phyloP scores from a whole-genome alignment of 2,113 vertebrate species.

The Myodes glareolus region DNA sequence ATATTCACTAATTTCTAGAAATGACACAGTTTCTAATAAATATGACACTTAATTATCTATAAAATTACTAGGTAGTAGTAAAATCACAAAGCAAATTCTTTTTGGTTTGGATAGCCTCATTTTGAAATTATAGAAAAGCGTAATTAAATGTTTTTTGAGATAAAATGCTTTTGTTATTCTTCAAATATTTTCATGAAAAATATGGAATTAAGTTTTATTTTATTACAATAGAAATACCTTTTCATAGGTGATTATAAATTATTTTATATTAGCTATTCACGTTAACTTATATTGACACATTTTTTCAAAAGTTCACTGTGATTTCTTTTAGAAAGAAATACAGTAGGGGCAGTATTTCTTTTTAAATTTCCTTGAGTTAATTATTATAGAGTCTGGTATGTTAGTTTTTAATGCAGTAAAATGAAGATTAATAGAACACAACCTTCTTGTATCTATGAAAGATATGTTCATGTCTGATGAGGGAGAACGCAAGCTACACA shows the following conservation, averaged over 20 bases:
- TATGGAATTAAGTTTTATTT: neutral
- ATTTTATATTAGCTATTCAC: neutral
- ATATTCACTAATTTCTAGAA: neutral
- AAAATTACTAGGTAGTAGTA: neutral
- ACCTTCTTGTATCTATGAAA: neutral
- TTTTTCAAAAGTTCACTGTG: neutral
- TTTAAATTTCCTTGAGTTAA: neutral
- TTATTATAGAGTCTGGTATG: neutral
- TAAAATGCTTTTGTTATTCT: neutral
- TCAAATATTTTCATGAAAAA: neutral
- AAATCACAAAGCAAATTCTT: slow-evolving; percentile 9
- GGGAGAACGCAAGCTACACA: neutral
- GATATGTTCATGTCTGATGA: neutral
- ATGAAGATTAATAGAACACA: neutral
- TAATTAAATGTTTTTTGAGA: neutral
- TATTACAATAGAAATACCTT: neutral
- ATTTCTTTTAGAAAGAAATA: neutral
- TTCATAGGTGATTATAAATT: neutral
- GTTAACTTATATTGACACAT: too few relatives aligned
- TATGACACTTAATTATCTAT: neutral
- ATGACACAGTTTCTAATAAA: neutral
- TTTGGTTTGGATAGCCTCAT: neutral
- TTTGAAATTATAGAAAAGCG: neutral
- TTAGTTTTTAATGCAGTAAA: neutral
- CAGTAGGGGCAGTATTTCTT: neutral